These are phyloP conservation scores for Conchocele bisecta DNA, from an alignment of 2,888 invertebrate species.

Conservation along the genomic window DNA sequence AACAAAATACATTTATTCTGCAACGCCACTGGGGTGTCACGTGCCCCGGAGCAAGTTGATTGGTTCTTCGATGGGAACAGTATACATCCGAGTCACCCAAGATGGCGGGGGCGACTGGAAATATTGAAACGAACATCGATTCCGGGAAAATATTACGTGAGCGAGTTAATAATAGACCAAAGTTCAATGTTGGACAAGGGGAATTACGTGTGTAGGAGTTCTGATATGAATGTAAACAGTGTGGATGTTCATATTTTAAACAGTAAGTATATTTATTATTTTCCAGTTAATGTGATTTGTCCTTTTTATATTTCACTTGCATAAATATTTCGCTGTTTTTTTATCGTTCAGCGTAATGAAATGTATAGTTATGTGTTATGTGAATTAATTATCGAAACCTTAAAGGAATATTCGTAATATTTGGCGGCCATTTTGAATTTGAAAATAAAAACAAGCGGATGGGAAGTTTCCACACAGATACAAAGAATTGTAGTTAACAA, in stretches of 20 bases:
- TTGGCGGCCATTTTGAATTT: too few relatives aligned
- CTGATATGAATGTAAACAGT: slow-evolving; percentile 59
- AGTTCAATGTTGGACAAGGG: slow-evolving; percentile 55
- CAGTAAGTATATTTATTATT: slow-evolving; percentile 60
- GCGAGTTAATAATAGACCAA: slow-evolving; percentile 57
- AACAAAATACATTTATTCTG: slow-evolving; percentile 65
- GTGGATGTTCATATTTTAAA: slow-evolving; percentile 64
- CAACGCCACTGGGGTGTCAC: slow-evolving; percentile 72
- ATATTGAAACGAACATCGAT: slow-evolving; percentile 43
- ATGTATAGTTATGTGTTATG: too few relatives aligned
- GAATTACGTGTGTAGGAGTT: slow-evolving; percentile 63
- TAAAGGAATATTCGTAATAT: too few relatives aligned
- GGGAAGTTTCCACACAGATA: too few relatives aligned
- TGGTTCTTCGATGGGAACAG: slow-evolving; percentile 72
- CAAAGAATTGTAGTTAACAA: too few relatives aligned
- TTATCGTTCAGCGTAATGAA: too few relatives aligned
- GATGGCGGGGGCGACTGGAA: slow-evolving; percentile 51
- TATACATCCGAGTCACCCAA: slow-evolving; percentile 53
- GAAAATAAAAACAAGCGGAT: too few relatives aligned
- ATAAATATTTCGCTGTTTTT: too few relatives aligned
- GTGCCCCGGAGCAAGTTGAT: slow-evolving; percentile 69
- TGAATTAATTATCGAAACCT: too few relatives aligned
- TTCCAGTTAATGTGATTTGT: too few relatives aligned
- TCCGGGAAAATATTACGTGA: slow-evolving; percentile 55
- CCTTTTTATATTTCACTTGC: too few relatives aligned